Conservation (phyloP, 2,888 invertebrate species). For the Mechanitis mazaeus region DNA sequence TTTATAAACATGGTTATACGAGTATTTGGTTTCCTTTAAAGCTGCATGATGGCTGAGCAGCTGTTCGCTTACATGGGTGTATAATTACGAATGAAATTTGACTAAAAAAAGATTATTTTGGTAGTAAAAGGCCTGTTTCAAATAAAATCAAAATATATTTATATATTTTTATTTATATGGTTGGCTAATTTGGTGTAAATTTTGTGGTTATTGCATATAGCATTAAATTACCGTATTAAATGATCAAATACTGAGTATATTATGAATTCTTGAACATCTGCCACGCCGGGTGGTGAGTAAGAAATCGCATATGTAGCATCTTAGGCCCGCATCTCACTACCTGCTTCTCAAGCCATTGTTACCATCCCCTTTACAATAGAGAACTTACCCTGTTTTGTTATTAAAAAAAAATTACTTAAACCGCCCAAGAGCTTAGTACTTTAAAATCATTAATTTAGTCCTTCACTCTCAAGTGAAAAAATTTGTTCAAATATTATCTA, state of each 20-base stretch:
- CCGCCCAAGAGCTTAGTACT: slow-evolving; percentile 45
- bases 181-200: neutral
- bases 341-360: slow-evolving; percentile 58
- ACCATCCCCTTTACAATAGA: slow-evolving; percentile 47
- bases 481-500: neutral
- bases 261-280: slow-evolving; percentile 47
- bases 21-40: slow-evolving; percentile 30
- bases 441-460: slow-evolving; percentile 30
- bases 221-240: slow-evolving; percentile 2
- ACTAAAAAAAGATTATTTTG: slow-evolving; percentile 2
- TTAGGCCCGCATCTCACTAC: slow-evolving; percentile 66
- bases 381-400: slow-evolving; percentile 60
- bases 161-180: no score
- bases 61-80: slow-evolving; percentile 17
- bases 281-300: slow-evolving; percentile 47
- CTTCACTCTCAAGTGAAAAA: slow-evolving; percentile 1
- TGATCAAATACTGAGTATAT: slow-evolving; percentile 33
- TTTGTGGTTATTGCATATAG: slow-evolving; percentile 1
- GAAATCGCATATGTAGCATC: slow-evolving; percentile 54
- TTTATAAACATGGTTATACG: slow-evolving; percentile 6
- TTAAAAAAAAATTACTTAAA: slow-evolving; percentile 50
- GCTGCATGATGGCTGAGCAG: slow-evolving; percentile 22
- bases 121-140: slow-evolving; percentile 6
- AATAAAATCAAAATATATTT: neutral
- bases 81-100: slow-evolving; percentile 9